Percentiles rank a stretch among this genome's conserved stretches.
These are phyloP conservation scores for Callyntrura sp. DNA, from an alignment of 2,888 invertebrate genomes.

Conservation along the genomic window DNA sequence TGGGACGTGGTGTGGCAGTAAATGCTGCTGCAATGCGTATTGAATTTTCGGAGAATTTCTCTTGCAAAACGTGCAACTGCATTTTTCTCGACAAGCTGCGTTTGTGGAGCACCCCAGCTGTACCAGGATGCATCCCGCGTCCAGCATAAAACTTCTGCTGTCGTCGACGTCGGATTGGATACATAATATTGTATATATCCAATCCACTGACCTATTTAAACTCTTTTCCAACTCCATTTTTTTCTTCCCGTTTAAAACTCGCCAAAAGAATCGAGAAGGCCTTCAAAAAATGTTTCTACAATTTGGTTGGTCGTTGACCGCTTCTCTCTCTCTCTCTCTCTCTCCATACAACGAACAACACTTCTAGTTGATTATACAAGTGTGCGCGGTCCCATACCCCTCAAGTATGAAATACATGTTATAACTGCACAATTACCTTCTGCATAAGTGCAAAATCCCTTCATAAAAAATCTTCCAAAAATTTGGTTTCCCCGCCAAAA, in stretches of 20 bases:
- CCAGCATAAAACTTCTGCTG: too few species aligned
- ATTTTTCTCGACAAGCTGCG: slow-evolving; percentile 29
- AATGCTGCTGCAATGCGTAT: not conserved
- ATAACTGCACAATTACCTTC: too few species aligned
- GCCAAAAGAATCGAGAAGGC: slow-evolving; percentile 16
- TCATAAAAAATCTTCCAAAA: too few species aligned
- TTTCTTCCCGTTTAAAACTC: not conserved
- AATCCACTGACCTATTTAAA: slow-evolving; percentile 7
- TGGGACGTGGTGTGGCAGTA: too few species aligned
- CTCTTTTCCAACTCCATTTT: slow-evolving; percentile 35
- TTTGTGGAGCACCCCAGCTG: slow-evolving; percentile 16
- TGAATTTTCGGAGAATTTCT: not conserved
- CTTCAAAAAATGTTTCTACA: slow-evolving; percentile 47
- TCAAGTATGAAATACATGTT: too few species aligned
- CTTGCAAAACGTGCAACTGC: slow-evolving; percentile 19
- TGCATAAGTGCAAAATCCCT: too few species aligned
- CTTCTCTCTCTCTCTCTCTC: too few species aligned
- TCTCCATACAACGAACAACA: too few species aligned
- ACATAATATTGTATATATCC: slow-evolving; percentile 8
- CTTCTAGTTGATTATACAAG: too few species aligned
- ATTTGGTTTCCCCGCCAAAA: not conserved
- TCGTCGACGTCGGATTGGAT: too few species aligned
- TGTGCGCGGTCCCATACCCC: too few species aligned
- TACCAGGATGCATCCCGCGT: slow-evolving; percentile 24
- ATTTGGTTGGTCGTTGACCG: slow-evolving; percentile 58